Evolutionary conservation across 30 jellyfish, hydroid and myxozoan genomes (phyloP), one percentile per base, ranked within the genome.

Genomic region (Turritopsis rubra): DNA sequence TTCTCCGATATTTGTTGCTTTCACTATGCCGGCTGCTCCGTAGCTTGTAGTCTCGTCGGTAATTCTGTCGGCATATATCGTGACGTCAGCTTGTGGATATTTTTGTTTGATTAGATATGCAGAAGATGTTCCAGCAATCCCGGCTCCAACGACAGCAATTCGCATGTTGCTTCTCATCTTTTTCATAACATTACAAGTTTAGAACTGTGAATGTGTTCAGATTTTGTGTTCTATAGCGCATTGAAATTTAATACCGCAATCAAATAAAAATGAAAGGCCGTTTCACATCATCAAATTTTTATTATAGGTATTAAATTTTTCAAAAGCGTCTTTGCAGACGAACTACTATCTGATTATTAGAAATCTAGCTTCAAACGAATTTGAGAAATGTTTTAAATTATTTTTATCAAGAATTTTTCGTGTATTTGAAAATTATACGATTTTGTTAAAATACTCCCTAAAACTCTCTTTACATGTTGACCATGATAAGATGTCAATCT

Each of bases 81-180:
- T 83, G 29, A 89, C 95, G 29, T 66, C 76, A 66, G 29, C 7
- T 17, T 7, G 5, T 7, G 76, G 76, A 66, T 66, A 26, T 26
- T 66, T 26, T 17, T 66, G 27, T 17, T 66, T 66, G 27, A 66
- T 66, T 3, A 66, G 27, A 70, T 80, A 89, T 9, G 96, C 96
- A 0, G 91, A 31, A 7, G 91, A 66, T 53, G 85, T 28, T 54
- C 96, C 96, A n/a, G 52, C 53, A 1, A 85, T 84, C 1, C 96
- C 96, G 16, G 96, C 96, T 5, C 96, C 96, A 20, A 89, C 28
- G 3, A 89, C 91, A 16, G 96, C 96, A 52, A 89, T 71, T 68
- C 24, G 52, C 76, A 66, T 66, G 13, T 41, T 13, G 5, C 60
- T 41, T 41, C 13, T 5, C 60, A 41, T 41, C 13, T 41, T 41